These are phyloP conservation scores for Globia sparganii DNA, from an alignment of 2,888 invertebrate genomes.

Conservation along the genomic window DNA sequence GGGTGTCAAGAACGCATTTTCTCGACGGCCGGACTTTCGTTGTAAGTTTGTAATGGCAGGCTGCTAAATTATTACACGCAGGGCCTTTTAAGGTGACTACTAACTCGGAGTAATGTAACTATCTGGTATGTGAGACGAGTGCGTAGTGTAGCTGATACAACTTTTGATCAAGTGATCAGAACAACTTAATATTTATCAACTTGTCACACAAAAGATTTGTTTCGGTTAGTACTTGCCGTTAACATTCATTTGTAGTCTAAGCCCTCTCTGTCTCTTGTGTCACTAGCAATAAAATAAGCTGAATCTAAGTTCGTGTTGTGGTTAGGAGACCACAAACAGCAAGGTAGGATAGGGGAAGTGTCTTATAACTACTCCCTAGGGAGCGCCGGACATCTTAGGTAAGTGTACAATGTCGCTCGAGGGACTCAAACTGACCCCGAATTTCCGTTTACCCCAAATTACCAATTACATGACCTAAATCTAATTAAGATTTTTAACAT, in stretches of 20 bases:
- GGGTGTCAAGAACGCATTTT: no score
- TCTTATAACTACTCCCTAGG: background rate
- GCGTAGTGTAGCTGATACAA: background rate
- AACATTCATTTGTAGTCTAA: background rate
- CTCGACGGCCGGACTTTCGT: background rate
- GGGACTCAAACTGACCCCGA: background rate
- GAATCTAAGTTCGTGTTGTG: background rate
- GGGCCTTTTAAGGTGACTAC: background rate
- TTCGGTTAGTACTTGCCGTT: background rate
- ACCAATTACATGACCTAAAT: slow-evolving; percentile 5
- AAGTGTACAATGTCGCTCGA: background rate
- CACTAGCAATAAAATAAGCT: background rate
- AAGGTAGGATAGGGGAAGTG: background rate
- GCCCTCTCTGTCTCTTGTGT: background rate
- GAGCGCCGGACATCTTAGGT: slow-evolving; percentile 1
- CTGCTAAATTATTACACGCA: background rate
- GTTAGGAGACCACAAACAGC: slow-evolving; percentile 4
- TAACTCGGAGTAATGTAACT: background rate
- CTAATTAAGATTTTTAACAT: slow-evolving; percentile 1
- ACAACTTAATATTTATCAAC: background rate
- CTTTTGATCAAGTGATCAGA: background rate
- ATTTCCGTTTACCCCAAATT: slow-evolving; percentile 10
- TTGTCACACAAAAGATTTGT: background rate
- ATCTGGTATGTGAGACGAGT: background rate
- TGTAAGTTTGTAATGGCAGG: slow-evolving; percentile 6